Percentiles rank a stretch among this genome's conserved stretches.
Conservation (phyloP, 2,113 vertebrate species). For the Mionectes macconnelli region DNA sequence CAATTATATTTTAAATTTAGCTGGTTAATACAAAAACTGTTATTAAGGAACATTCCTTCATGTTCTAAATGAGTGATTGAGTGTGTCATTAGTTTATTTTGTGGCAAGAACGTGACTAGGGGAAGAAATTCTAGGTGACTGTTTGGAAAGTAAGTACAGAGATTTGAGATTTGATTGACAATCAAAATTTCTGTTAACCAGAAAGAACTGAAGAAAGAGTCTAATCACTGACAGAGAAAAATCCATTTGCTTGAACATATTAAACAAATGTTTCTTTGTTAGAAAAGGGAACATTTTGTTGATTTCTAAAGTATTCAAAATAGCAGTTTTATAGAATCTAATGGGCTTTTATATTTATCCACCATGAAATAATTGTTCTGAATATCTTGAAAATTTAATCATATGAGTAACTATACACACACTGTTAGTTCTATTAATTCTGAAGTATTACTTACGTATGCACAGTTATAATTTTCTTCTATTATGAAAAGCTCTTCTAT, state of each 20-base stretch:
- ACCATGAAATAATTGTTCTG: slow-evolving; percentile 30
- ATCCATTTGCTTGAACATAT: slow-evolving; percentile 37
- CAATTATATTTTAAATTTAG: slow-evolving; percentile 52
- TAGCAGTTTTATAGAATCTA: slow-evolving; percentile 39
- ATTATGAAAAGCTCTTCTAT: slow-evolving; percentile 7
- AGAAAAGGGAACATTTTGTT: slow-evolving; percentile 56
- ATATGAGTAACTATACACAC: slow-evolving; percentile 20
- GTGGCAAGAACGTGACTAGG: slow-evolving; percentile 43
- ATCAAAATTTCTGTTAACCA: slow-evolving; percentile 54
- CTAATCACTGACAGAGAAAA: slow-evolving; percentile 49
- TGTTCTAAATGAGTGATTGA: slow-evolving; percentile 52
- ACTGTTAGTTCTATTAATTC: slow-evolving; percentile 36
- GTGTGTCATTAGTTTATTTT: slow-evolving; percentile 54
- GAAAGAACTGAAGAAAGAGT: slow-evolving; percentile 31
- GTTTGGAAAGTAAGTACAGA: slow-evolving; percentile 38
- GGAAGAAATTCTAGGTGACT: slow-evolving; percentile 51
- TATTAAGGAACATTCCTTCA: slow-evolving; percentile 18
- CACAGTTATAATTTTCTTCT: slow-evolving; percentile 48
- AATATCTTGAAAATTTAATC: slow-evolving; percentile 51
- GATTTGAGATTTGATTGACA: slow-evolving; percentile 62
- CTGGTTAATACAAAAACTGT: slow-evolving; percentile 7
- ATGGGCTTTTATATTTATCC: slow-evolving; percentile 52
- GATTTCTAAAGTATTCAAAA: slow-evolving; percentile 59
- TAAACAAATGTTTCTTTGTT: slow-evolving; percentile 56
- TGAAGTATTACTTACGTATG: slow-evolving; percentile 1